phyloP scores from a whole-genome alignment of 2,113 vertebrate genomes.

The Embiotoca jacksoni region DNA sequence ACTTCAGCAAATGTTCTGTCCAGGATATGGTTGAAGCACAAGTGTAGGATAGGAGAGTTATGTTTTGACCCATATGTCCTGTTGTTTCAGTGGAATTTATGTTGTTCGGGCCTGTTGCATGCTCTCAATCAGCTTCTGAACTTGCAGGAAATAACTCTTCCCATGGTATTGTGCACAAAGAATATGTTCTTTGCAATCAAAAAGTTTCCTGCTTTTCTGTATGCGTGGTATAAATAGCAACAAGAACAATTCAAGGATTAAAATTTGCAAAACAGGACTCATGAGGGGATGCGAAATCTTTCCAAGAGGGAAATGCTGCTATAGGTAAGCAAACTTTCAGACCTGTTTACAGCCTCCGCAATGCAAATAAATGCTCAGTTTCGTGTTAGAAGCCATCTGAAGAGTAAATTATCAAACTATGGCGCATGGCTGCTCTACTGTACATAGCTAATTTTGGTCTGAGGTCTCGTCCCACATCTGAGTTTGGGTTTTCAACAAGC shows the following conservation, averaged over 20 bases:
- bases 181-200: constrained; percentile 74
- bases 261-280: constrained; percentile 59
- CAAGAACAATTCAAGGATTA: constrained; percentile 77
- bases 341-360: constrained; percentile 41
- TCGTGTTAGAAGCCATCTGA: constrained; percentile 18
- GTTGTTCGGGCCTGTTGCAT: constrained; percentile 30
- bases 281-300: constrained; percentile 43
- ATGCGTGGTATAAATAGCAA: constrained; percentile 73
- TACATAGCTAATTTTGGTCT: constrained; percentile 76
- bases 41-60: constrained; percentile 16
- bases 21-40: background rate
- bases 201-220: constrained; percentile 80
- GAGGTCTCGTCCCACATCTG: constrained; percentile 74
- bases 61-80: constrained; percentile 40
- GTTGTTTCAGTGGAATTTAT: constrained; percentile 44
- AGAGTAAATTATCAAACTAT: constrained; percentile 46
- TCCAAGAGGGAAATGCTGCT: constrained; percentile 59
- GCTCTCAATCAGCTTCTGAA: constrained; percentile 49
- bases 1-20: constrained; percentile 27
- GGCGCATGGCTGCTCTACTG: constrained; percentile 49
- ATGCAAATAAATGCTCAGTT: constrained; percentile 17
- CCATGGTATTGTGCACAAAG: constrained; percentile 66
- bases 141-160: constrained; percentile 72
- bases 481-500: constrained; percentile 75
- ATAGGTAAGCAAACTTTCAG: constrained; percentile 59